Evolutionary conservation across 2,113 vertebrate species (phyloP).

Genomic region (Hippocampus zosterae): DNA sequence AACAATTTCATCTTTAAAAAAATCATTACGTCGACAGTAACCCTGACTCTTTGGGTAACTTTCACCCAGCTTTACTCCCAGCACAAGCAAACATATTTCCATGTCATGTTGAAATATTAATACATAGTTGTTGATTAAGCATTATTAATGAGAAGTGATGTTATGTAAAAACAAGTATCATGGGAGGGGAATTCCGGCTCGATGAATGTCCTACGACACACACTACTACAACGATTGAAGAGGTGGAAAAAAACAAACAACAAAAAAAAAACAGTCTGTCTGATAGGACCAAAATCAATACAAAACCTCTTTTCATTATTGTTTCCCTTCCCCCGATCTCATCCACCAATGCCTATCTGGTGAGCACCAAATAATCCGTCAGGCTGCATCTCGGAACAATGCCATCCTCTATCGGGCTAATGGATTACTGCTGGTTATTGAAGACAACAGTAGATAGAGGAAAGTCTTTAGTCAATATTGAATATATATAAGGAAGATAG

Average conservation of each 20-base stretch:
- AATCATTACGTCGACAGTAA: neutral
- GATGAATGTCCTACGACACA: neutral
- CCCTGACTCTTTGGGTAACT: neutral
- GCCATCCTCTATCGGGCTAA: constrained; percentile 37
- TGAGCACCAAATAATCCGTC: constrained; percentile 65
- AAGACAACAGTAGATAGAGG: constrained; percentile 42
- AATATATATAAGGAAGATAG: constrained; percentile 25
- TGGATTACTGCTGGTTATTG: constrained; percentile 51
- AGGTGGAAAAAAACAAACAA: constrained; percentile 19
- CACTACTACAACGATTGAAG: constrained; percentile 2
- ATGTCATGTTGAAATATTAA: neutral
- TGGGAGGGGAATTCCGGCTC: neutral
- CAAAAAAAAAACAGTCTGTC: neutral
- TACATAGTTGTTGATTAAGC: too few species aligned
- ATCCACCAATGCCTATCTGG: constrained; percentile 55
- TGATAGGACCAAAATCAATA: constrained; percentile 57
- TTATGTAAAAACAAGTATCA: neutral
- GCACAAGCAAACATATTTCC: neutral
- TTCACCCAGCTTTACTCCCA: neutral
- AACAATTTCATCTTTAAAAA: neutral
- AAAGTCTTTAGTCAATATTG: constrained; percentile 28
- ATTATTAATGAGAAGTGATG: neutral
- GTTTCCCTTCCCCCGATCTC: constrained; percentile 42
- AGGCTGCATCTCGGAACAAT: too few species aligned
- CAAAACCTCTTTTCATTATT: constrained; percentile 37